A percentile compares a stretch with the other conserved stretches of the same genome.
phyloP scores from a whole-genome alignment of 2,888 invertebrate genomes.

The Electrophaes corylata region DNA sequence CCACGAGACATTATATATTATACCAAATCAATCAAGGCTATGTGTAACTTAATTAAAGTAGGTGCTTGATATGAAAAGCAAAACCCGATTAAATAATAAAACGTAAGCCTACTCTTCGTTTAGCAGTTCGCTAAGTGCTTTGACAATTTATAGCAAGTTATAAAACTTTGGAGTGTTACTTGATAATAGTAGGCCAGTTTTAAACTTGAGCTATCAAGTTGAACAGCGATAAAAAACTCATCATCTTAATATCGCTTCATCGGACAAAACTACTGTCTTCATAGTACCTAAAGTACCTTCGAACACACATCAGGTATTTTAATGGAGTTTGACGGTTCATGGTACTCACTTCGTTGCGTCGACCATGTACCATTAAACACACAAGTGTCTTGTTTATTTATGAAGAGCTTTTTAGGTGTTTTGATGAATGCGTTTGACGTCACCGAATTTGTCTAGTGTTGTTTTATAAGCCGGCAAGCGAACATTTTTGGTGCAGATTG shows the following conservation, averaged over 20 bases:
- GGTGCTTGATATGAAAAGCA: too few species aligned
- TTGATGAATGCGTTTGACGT: too few species aligned
- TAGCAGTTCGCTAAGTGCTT: slow-evolving; percentile 9
- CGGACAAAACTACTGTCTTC: slow-evolving; percentile 34
- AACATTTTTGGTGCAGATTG: too few species aligned
- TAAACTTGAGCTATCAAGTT: slow-evolving; percentile 29
- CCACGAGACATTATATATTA: too few species aligned
- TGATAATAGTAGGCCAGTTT: slow-evolving; percentile 21
- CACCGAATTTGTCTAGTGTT: too few species aligned
- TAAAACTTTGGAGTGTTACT: slow-evolving; percentile 19
- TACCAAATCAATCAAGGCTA: too few species aligned
- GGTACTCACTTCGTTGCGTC: slow-evolving; percentile 51
- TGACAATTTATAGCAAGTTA: slow-evolving; percentile 14
- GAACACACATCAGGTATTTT: slow-evolving; percentile 56
- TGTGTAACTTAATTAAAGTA: too few species aligned
- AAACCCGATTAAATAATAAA: neutral
- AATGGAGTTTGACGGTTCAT: slow-evolving; percentile 67
- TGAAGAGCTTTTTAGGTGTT: too few species aligned
- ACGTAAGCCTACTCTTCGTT: neutral
- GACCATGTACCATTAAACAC: slow-evolving; percentile 30
- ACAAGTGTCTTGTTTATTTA: neutral
- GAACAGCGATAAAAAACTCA: slow-evolving; percentile 30
- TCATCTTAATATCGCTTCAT: slow-evolving; percentile 41
- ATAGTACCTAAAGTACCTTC: slow-evolving; percentile 6
- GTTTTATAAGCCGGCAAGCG: too few species aligned